Base-by-base conservation (phyloP, 2,113 vertebrate species). In the Nematolebias whitei region DNA sequence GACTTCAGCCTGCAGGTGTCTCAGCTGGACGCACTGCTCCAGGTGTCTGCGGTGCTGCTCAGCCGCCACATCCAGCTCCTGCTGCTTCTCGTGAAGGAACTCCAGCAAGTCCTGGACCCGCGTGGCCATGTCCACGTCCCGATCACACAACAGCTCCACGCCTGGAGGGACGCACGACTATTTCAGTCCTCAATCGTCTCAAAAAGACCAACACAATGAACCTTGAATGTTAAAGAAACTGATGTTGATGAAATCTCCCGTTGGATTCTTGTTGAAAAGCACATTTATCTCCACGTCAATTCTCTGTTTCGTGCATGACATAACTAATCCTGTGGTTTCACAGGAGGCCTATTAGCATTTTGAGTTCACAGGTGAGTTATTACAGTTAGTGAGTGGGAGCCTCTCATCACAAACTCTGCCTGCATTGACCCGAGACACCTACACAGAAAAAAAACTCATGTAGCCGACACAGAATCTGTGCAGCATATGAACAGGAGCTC, bases 1-100 rank as follows among this genome's bases (percentile, higher is more conserved):
- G 80, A 99, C 98, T 78, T 99, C 98, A 0, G 98, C 97, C 93
- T 99, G 98, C 78, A 99, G 93, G 83, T 99, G 98, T 7, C 98
- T 95, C 23, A 99, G 93, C 74, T 99, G 98, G 52, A 99, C 97
- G 0, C 98, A 99, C 83, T 99, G 98, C 86, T 99, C 98, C 90
- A 99, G 81, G 89, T 97, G 98, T 41, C 96, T 94, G 72, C 98
- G 94, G 66, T 98, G 98, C 90, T 98, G 97, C 80, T 99, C 98
- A 0, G 96, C 96, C 0, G 95, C 95, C 5, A 96, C 4, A 4
- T 99, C 98, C 88, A 99, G 87, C 79, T 99, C 97, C 80, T 98
- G 96, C 80, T 99, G 98, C 82, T 99, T 99, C 82, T 99, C 96
- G 0, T 99, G 97, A 23, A 99, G 96, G 64, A 99, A 99, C 83